Evolutionary conservation across 2,797 vertebrate genomes (phyloP).

Genomic region (Falco peregrinus): DNA sequence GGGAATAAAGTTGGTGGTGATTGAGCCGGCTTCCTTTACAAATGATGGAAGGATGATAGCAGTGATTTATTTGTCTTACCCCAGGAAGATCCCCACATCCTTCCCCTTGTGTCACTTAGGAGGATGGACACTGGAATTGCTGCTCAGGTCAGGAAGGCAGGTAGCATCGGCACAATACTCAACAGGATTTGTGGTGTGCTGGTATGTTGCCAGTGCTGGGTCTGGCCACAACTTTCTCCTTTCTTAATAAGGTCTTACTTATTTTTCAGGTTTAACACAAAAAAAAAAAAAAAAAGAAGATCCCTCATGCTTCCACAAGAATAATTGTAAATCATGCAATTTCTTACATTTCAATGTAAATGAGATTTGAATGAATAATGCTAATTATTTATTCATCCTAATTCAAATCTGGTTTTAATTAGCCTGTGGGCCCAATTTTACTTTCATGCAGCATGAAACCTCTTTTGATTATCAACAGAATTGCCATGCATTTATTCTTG

Average conservation of each 20-base stretch:
- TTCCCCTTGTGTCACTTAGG: neutral
- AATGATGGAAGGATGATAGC: neutral
- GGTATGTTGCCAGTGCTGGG: neutral
- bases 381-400: constrained; percentile 46
- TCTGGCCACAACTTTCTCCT: rapidly evolving
- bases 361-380: constrained; percentile 38
- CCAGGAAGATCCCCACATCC: neutral
- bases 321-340: neutral
- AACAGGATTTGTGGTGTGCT: neutral
- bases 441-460: constrained; percentile 44
- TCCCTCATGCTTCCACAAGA: neutral
- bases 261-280: neutral
- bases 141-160: neutral
- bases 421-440: constrained; percentile 18
- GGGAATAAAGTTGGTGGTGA: neutral
- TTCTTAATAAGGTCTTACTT: neutral
- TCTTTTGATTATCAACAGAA: constrained; percentile 17
- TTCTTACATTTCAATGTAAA: constrained; percentile 28
- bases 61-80: neutral
- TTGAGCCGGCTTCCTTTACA: rapidly evolving
- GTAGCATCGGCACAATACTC: rapidly evolving
- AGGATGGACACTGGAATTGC: neutral
- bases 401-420: constrained; percentile 42
- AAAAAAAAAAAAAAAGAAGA: neutral
- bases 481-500: neutral